Base-by-base conservation (phyloP, 2,113 vertebrate genomes). In the Dasyprocta punctata region DNA sequence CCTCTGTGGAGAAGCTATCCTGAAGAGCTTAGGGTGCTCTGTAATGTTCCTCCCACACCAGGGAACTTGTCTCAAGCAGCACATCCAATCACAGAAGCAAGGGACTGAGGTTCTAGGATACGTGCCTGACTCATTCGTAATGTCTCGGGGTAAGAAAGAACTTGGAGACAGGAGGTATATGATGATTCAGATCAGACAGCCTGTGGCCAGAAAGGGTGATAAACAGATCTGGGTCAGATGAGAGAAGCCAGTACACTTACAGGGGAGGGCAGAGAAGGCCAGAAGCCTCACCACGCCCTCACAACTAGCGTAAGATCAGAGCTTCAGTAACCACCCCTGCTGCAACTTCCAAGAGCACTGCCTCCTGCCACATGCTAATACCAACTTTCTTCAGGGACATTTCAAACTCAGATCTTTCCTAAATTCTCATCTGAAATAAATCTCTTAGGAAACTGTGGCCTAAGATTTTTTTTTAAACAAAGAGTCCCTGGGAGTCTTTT, bases 401-500 rank as follows among this genome's bases (percentile, higher is more conserved):
- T 73, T 96, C 83, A 97, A 92, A 93, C 78, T 33, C 30, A 97
- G 58, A 77, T 86, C 49, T 88, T 92, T 52, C 80, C 81, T 83
- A 30, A 95, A 92, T 78, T 80, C 36, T 71, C 90, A 30, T 73
- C n/a, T 63, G 77, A 93, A 95, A 94, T 86, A 92, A 95, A 91
- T 89, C 67, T 86, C 52, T 83, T 73, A 89, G 60, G 61, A 95
- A 95, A 90, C 30, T 60, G 5, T 81, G 47, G 38, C 26, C 56
- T 92, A 47, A 16, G 73, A 19, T 81, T 16, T 24, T 63, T 80
- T 60, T 60, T 69, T 49, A 28, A 89, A 71, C 47, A 96, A 90
- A 89, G 65, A 83, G 30, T 94, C n/a, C 92, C 41, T 89, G 20
- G 33, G 41, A 83, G 86, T 97, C 95, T 95, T 95, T 97, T 86